A percentile compares a stretch with the other conserved stretches of the same genome.
These are phyloP conservation scores for Rhopalosiphum nymphaeae DNA, from an alignment of 2,888 invertebrate species.

Conservation along the genomic window DNA sequence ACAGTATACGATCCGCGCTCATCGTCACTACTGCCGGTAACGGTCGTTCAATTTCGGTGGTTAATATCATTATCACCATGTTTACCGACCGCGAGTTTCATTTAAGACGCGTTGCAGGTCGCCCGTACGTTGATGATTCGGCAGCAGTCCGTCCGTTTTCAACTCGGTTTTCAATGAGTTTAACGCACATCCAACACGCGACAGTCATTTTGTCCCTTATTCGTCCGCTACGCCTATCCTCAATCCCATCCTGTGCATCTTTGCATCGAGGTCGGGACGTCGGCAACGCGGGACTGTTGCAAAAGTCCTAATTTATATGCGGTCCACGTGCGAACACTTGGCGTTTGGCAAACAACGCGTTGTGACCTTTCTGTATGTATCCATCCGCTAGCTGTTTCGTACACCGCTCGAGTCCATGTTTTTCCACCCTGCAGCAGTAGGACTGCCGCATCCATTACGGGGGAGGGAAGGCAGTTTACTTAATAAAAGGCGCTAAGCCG, in stretches of 20 bases:
- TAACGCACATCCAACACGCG: conserved; percentile 38
- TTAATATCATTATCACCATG: conserved; percentile 58
- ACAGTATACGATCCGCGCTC: background rate
- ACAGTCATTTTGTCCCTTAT: conserved; percentile 27
- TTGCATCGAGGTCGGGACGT: background rate
- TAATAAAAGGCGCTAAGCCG: conserved; percentile 57
- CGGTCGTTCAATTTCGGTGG: conserved; percentile 57
- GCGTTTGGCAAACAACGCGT: conserved; percentile 64
- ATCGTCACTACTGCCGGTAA: conserved; percentile 26
- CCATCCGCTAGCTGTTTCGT: background rate
- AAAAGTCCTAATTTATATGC: conserved; percentile 56
- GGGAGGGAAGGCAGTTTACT: conserved; percentile 25
- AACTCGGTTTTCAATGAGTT: conserved; percentile 56
- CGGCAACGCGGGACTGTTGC: conserved; percentile 27
- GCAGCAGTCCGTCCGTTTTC: conserved; percentile 15
- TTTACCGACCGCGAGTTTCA: conserved; percentile 59
- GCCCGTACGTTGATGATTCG: background rate
- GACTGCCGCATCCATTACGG: background rate
- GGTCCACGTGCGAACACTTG: conserved; percentile 59
- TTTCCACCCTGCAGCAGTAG: background rate
- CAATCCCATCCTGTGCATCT: background rate
- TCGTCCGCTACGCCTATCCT: background rate
- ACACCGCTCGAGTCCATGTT: background rate
- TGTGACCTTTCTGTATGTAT: conserved; percentile 35
- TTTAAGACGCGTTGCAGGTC: conserved; percentile 5